phyloP scores from a whole-genome alignment of 2,113 vertebrate species.

The Festucalex cinctus region DNA sequence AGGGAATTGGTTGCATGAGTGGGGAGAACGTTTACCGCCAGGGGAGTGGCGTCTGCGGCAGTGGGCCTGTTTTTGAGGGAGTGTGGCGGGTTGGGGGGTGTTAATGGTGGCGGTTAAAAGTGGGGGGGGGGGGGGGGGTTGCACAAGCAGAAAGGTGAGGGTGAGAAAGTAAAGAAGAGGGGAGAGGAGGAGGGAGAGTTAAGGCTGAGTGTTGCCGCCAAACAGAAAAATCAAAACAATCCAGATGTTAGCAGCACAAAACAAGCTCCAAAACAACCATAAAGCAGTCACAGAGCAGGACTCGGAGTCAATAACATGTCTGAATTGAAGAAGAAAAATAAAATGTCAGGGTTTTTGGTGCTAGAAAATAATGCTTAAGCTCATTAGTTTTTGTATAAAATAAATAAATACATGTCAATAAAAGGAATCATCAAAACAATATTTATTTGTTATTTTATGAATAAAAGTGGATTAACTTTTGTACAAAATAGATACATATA shows the following conservation, averaged over 20 bases:
- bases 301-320: background rate
- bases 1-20: slow-evolving; percentile 87
- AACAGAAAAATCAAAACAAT: slow-evolving; percentile 40
- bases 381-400: background rate
- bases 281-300: background rate
- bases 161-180: slow-evolving; percentile 14
- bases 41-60: slow-evolving; percentile 79
- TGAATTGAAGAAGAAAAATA: background rate
- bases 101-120: slow-evolving; percentile 5
- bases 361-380: background rate
- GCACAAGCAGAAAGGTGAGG: slow-evolving; percentile 26
- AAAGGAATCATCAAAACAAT: too few relatives aligned
- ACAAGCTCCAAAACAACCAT: slow-evolving; percentile 16
- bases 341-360: background rate
- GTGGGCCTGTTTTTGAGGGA: slow-evolving; percentile 81
- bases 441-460: too few relatives aligned
- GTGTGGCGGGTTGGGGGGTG: slow-evolving; percentile 27
- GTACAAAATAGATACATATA: background rate
- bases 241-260: slow-evolving; percentile 40
- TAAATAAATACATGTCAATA: too few relatives aligned
- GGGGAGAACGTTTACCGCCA: slow-evolving; percentile 87
- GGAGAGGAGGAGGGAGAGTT: slow-evolving; percentile 25
- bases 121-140: slow-evolving; percentile 13
- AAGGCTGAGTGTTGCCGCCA: slow-evolving; percentile 35
- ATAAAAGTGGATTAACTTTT: background rate